phyloP scores from a whole-genome alignment of 2,797 vertebrate species.

The Oreonectes daqikongensis region DNA sequence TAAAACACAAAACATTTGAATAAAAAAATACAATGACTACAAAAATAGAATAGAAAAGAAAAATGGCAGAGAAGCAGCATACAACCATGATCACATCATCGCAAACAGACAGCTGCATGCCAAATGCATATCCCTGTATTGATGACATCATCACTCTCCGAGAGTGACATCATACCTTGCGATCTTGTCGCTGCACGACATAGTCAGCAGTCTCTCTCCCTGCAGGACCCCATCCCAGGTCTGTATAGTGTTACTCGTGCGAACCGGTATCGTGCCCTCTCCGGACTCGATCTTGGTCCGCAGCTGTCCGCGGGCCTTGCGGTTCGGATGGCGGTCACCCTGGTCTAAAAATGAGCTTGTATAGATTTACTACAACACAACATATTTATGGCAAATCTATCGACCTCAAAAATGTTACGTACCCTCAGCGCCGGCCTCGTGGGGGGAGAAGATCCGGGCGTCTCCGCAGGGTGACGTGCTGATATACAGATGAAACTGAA shows the following conservation, averaged over 20 bases:
- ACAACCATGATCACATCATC: too few species aligned
- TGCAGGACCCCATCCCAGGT: constrained; percentile 95
- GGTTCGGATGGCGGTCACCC: constrained; percentile 89
- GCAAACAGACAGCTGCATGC: too few species aligned
- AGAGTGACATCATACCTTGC: constrained; percentile 78
- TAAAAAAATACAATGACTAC: too few species aligned
- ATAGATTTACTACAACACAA: neutral
- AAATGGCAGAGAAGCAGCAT: too few species aligned
- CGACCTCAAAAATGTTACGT: constrained; percentile 33
- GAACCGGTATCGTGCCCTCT: constrained; percentile 92
- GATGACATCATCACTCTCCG: neutral
- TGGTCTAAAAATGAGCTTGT: constrained; percentile 74
- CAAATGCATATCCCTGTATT: neutral
- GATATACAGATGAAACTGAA: constrained; percentile 89
- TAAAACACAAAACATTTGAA: too few species aligned
- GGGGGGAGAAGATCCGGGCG: constrained; percentile 87
- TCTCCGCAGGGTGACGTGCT: constrained; percentile 88
- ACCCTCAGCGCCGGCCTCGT: constrained; percentile 85
- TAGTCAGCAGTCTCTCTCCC: constrained; percentile 90
- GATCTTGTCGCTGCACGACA: constrained; percentile 98
- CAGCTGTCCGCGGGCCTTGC: constrained; percentile 90
- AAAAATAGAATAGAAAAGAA: too few species aligned
- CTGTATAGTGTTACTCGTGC: constrained; percentile 86
- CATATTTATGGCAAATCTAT: neutral
- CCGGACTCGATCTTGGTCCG: constrained; percentile 94